phyloP scores from a whole-genome alignment of 92 coral and sea anemone genomes.

The Palythoa caribaeorum region DNA sequence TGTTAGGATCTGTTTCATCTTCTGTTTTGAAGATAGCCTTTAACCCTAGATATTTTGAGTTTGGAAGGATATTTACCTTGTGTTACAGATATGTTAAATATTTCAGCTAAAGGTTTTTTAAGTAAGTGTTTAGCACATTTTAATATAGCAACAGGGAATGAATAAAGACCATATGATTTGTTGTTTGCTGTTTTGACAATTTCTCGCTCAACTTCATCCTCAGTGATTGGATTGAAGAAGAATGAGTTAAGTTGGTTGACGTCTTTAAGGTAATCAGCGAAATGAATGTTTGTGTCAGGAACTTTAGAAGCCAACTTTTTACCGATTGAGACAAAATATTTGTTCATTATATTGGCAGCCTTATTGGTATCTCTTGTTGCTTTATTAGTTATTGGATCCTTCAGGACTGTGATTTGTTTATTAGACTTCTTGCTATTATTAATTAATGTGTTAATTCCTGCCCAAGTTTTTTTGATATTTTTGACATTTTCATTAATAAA shows the following conservation, averaged over 20 bases:
- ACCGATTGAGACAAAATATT: background rate
- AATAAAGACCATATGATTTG: constrained; percentile 33
- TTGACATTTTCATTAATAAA: background rate
- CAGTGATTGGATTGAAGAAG: constrained; percentile 15
- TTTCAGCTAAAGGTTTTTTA: constrained; percentile 43
- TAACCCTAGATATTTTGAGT: background rate
- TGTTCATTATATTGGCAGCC: background rate
- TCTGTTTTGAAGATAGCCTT: constrained; percentile 29
- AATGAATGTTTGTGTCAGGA: constrained; percentile 32
- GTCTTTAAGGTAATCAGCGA: background rate
- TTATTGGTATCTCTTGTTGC: background rate
- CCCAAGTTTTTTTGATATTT: background rate
- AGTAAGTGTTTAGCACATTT: constrained; percentile 40
- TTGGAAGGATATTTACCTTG: constrained; percentile 43
- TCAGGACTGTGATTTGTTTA: background rate
- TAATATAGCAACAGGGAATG: constrained; percentile 33
- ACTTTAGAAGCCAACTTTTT: constrained; percentile 17
- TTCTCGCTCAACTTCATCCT: constrained; percentile 22
- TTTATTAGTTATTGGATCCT: constrained; percentile 1
- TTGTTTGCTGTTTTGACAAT: constrained; percentile 1
- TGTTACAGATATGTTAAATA: constrained; percentile 43
- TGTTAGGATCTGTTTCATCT: constrained; percentile 36
- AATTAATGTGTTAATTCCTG: background rate
- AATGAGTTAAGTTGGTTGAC: constrained; percentile 17
- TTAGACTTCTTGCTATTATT: constrained; percentile 1